Conservation (phyloP, 2,888 invertebrate species). For the Cancer borealis region DNA sequence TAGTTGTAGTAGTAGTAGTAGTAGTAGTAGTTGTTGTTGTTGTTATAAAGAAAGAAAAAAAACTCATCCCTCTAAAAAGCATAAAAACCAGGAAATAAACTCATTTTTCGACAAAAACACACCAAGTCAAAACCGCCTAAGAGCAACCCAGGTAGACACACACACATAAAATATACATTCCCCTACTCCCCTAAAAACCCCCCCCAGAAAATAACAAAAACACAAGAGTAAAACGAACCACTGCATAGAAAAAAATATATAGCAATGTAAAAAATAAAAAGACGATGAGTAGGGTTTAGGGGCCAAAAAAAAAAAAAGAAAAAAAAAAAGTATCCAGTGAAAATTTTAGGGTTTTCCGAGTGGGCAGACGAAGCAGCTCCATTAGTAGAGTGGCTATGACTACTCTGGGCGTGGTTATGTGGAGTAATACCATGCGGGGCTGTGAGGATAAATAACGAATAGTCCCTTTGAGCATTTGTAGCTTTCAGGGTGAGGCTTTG, state of each 20-base stretch:
- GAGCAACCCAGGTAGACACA: neutral
- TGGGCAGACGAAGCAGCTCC: neutral
- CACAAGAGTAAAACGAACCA: no score
- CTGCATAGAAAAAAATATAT: neutral
- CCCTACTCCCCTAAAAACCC: neutral
- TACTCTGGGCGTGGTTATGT: slow-evolving; percentile 6
- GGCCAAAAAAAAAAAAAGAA: neutral
- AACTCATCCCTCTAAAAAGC: no score
- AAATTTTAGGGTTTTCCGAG: neutral
- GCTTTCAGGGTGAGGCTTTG: neutral
- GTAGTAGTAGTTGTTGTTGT: no score
- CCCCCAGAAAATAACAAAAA: neutral
- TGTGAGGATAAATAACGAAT: neutral
- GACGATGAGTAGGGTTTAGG: neutral
- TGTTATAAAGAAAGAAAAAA: no score
- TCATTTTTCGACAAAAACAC: neutral
- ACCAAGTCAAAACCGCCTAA: neutral
- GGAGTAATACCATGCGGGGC: neutral
- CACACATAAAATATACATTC: neutral
- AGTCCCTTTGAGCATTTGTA: neutral
- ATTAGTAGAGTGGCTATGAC: neutral
- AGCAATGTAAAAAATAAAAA: neutral
- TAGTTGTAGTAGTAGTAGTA: no score
- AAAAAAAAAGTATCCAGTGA: slow-evolving; percentile 1
- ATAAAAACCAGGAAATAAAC: no score